Conservation (phyloP, 1,140 invertebrate genomes). For the Cyclina sinensis region DNA sequence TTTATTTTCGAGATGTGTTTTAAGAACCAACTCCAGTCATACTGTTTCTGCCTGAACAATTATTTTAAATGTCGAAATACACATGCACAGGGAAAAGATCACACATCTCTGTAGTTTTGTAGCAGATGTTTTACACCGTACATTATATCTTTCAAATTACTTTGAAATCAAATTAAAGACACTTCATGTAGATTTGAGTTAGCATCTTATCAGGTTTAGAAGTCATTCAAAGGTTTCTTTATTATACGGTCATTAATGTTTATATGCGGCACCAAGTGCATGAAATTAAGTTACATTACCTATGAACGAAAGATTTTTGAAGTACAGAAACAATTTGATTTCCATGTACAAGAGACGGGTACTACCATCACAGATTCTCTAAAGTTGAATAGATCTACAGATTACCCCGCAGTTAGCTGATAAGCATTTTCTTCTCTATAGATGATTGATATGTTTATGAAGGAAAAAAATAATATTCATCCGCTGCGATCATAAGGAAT, state of each 20-base stretch:
- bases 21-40: no score
- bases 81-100: no score
- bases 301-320: background rate
- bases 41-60: no score
- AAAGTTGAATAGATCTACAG: background rate
- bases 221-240: background rate
- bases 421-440: background rate
- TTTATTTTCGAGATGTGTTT: no score
- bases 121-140: no score
- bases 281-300: background rate
- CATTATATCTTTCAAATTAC: no score
- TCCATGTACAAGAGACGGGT: no score
- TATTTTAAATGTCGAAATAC: no score
- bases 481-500: background rate
- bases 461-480: background rate
- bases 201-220: background rate
- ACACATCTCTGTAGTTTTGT: no score
- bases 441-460: constrained; percentile 26
- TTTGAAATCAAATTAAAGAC: no score
- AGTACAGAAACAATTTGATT: no score
- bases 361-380: background rate
- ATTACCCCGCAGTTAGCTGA: background rate
- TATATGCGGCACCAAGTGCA: background rate
- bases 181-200: no score
- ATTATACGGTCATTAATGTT: background rate